phyloP scores from a whole-genome alignment of 2,888 invertebrate species.

The Pristionchus exspectatus region DNA sequence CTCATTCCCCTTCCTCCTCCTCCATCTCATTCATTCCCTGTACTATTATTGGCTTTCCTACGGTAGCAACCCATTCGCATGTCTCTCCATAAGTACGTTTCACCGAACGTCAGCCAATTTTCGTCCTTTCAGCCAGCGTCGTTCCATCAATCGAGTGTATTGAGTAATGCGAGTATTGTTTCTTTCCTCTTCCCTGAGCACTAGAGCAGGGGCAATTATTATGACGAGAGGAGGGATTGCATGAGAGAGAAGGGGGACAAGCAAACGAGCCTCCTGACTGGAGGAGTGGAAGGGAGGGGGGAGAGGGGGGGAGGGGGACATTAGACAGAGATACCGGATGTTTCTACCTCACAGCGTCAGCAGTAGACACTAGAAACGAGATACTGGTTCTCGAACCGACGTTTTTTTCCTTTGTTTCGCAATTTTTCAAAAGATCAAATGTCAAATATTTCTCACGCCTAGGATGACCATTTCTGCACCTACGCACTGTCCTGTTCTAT shows the following conservation, averaged over 20 bases:
- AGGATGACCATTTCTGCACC: no score
- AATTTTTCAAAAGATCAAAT: no score
- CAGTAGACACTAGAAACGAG: background rate
- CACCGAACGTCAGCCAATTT: background rate
- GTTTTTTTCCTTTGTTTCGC: background rate
- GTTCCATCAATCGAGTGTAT: background rate
- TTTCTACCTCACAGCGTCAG: background rate
- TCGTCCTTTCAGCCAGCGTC: background rate
- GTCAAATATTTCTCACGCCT: no score
- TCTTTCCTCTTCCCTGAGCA: slow-evolving; percentile 33
- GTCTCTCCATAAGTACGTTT: background rate
- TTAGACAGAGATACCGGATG: slow-evolving; percentile 29
- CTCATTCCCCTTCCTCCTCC: no score
- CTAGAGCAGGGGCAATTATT: slow-evolving; percentile 27
- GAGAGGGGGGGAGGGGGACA: background rate
- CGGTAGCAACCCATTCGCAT: background rate
- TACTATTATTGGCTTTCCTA: background rate
- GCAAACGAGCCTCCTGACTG: slow-evolving; percentile 13
- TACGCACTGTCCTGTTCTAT: no score
- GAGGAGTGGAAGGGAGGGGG: background rate
- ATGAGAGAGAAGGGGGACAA: background rate
- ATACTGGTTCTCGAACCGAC: background rate
- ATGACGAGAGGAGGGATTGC: slow-evolving; percentile 30
- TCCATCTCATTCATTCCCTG: background rate
- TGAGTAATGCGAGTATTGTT: slow-evolving; percentile 42